Base-by-base conservation (phyloP, 2,888 invertebrate species). In the Drosophila putrida region DNA sequence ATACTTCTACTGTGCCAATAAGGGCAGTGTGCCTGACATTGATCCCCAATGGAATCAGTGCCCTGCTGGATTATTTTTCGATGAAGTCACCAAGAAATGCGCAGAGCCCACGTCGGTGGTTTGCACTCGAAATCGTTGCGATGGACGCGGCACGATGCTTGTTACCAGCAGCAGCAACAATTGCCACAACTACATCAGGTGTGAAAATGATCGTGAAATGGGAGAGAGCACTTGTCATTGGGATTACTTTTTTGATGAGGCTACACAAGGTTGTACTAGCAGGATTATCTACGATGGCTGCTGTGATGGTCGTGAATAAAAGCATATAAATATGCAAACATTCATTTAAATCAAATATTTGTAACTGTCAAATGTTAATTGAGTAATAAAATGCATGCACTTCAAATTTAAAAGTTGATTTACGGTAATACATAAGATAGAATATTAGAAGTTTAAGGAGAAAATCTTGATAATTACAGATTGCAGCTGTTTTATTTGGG, bases 81-180 rank as follows among this genome's bases (percentile, higher is more conserved):
- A 88, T 55, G 58, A 15, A 0, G 36, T n/a, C 0, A 33, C 33
- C 0, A 64, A 80, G 36, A 27, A 28, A 2, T 91, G 91, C 28
- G 46, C 4, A 0, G n/a, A 61, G 8, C 75, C 91, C 4, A 47
- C 53, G 0, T 46, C 75, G 2, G 85, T 84, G 13, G 64, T 75
- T 5, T 91, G 92, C 72, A 53, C 44, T 0, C 51, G 80, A 54
- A 89, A 91, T 59, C 89, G 92, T 1, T 92, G 92, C 33, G 91
- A 92, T 0, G 90, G 91, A 6, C 90, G 92, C 4, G 88, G 90
- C 4, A 77, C 76, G 0, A 62, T 54, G 36, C 36, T 78, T 20
- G 91, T 92, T 3, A 60, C 81, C 35, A 85, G 88, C 46, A 78
- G 79, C 43, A 72, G 41, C 0, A 88, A 86, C 36, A 71, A 90